Percentiles rank a stretch among this genome's conserved stretches.
These are phyloP conservation scores for Chirona hameri DNA, from an alignment of 2,888 invertebrate species.

Conservation along the genomic window DNA sequence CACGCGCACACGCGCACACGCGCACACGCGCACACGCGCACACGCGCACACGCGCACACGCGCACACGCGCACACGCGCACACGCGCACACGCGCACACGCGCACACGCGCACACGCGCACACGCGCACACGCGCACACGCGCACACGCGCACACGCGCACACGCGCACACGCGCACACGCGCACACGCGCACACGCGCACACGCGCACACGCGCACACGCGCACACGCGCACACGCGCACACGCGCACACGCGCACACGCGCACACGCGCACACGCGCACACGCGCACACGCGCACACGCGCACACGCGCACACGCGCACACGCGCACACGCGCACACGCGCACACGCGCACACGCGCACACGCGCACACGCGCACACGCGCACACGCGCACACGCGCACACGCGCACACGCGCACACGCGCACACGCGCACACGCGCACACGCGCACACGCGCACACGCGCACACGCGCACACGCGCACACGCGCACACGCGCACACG, in stretches of 20 bases:
- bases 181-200: not conserved
- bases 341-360: not conserved
- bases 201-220: not conserved
- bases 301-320: not conserved
- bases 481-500: not conserved
- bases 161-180: too few species aligned
- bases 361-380: not conserved
- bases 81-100: not conserved
- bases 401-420: too few species aligned
- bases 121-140: not conserved
- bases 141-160: not conserved
- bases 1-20: not conserved
- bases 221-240: not conserved
- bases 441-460: not conserved
- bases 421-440: not conserved
- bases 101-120: not conserved
- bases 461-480: not conserved
- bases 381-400: not conserved
- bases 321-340: not conserved
- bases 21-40: not conserved
- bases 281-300: too few species aligned
- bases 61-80: not conserved
- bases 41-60: too few species aligned
- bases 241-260: not conserved
- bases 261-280: not conserved